A percentile compares a stretch with the other conserved stretches of the same genome.
These are phyloP conservation scores for Phymatocera aterrima DNA, from an alignment of 2,888 invertebrate species.

Conservation along the genomic window DNA sequence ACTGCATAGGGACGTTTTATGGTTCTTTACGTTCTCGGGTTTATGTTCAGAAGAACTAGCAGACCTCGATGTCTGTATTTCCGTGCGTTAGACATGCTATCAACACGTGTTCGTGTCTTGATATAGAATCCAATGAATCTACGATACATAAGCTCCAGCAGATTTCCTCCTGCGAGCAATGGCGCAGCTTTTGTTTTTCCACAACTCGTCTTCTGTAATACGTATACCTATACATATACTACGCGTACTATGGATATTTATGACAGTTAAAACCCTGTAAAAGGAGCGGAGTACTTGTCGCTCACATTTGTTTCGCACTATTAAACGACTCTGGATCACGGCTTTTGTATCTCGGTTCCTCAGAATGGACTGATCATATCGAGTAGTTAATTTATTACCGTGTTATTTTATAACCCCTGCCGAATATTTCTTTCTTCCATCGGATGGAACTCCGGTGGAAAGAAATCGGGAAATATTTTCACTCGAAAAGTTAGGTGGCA, in stretches of 20 bases:
- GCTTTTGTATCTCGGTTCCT: background rate
- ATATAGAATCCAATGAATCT: conserved; percentile 33
- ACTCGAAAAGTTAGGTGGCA: conserved; percentile 14
- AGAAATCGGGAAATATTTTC: conserved; percentile 13
- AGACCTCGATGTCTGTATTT: conserved; percentile 31
- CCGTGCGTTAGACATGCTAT: conserved; percentile 27
- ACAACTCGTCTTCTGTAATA: too few species aligned
- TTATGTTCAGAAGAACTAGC: conserved; percentile 35
- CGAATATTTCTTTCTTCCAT: background rate
- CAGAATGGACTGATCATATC: background rate
- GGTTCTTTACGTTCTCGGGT: conserved; percentile 30
- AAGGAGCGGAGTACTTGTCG: background rate
- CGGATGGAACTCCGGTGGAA: background rate
- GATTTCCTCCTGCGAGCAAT: conserved; percentile 3
- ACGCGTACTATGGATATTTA: background rate
- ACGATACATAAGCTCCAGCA: conserved; percentile 15
- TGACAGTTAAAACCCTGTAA: background rate
- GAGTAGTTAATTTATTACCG: background rate
- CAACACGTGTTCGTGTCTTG: background rate
- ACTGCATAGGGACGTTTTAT: conserved; percentile 22
- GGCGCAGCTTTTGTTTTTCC: background rate
- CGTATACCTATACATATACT: background rate
- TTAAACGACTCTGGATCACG: background rate
- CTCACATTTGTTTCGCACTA: background rate
- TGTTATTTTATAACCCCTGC: background rate